Base-by-base conservation (phyloP, 2,888 invertebrate species). In the Apocheima hispidaria region DNA sequence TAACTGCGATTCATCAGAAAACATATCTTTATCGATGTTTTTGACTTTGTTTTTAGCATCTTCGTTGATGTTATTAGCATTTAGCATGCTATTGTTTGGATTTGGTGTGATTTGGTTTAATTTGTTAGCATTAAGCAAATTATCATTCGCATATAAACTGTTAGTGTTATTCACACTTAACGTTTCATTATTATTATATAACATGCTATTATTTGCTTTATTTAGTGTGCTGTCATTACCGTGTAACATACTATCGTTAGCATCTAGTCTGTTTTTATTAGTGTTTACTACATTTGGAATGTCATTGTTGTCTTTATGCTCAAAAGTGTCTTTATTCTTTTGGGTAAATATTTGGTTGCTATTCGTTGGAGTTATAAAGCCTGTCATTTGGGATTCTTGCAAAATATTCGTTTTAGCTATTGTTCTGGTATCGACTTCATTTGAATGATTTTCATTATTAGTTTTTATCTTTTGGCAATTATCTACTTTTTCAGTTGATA, bases 1-100 rank as follows among this genome's bases (percentile, higher is more conserved):
- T 10, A 38, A 5, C 6, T 59, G 40, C 4, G 53, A 53, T 41
- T 59, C 53, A 35, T 53, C 33, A 4, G 48, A 41, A 40, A 59
- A 53, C 6, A 48, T 1, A 26, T 40, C 33, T 0, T 49, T 33
- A 2, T 59, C 53, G 0, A 48, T 18, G 2, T 48, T 2, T 23
- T n/a, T 14, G 3, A 26, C 12, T 14, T 44, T 52, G 2, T 16
- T 36, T 20, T 49, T 46, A 12, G 20, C 14, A 28, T 38, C 35
- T 35, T 38, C 16, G 5, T 18, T 30, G 9, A 1, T 16, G 16
- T 10, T 7, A 44, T 26, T 26, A 4, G 7, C 2, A 14, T n/a
- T 9, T 3, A 28, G 9, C 1, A n/a, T 41, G 4, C 23, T 23
- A n/a, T n/a, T 10, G 14, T 6, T 18, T 18, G 18, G 3, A 33